These are phyloP conservation scores for Geodia barretti DNA, from an alignment of 37 sponge, comb jelly and placozoan species.

Conservation along the genomic window DNA sequence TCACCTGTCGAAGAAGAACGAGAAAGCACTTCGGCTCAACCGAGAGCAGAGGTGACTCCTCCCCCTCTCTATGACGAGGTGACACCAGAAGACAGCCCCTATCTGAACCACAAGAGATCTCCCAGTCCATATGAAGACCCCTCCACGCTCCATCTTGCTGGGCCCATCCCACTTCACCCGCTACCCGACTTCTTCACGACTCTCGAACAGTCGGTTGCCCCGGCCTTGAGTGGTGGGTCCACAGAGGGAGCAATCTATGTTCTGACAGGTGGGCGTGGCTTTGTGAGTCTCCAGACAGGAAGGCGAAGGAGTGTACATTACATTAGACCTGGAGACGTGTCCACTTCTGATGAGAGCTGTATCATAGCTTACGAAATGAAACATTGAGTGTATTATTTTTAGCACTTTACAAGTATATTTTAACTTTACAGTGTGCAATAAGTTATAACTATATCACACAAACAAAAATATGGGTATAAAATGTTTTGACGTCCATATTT, in stretches of 20 bases:
- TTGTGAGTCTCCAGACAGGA: slow-evolving; percentile 30
- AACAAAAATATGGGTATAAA: too few species aligned
- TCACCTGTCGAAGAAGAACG: too few species aligned
- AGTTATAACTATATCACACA: too few species aligned
- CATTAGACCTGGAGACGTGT: neutral
- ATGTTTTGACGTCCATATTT: too few species aligned
- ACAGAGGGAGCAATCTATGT: slow-evolving; percentile 53
- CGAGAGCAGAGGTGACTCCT: neutral
- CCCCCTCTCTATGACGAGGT: neutral
- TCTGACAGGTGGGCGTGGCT: slow-evolving; percentile 52
- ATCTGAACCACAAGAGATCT: neutral
- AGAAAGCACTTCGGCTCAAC: too few species aligned
- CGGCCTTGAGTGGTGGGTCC: neutral
- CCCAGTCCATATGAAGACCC: slow-evolving; percentile 36
- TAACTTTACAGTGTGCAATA: too few species aligned
- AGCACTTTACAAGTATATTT: too few species aligned
- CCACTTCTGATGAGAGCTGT: slow-evolving; percentile 1
- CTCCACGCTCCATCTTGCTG: neutral
- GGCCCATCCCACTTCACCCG: neutral
- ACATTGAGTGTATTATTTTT: too few species aligned
- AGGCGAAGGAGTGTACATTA: neutral
- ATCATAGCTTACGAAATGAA: slow-evolving; percentile 50
- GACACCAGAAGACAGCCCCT: neutral
- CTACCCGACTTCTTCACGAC: too few species aligned
- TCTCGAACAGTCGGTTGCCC: neutral